Evolutionary conservation across 2,113 vertebrate genomes (phyloP), one percentile per base, ranked within the genome.

Genomic region (Scomber japonicus): DNA sequence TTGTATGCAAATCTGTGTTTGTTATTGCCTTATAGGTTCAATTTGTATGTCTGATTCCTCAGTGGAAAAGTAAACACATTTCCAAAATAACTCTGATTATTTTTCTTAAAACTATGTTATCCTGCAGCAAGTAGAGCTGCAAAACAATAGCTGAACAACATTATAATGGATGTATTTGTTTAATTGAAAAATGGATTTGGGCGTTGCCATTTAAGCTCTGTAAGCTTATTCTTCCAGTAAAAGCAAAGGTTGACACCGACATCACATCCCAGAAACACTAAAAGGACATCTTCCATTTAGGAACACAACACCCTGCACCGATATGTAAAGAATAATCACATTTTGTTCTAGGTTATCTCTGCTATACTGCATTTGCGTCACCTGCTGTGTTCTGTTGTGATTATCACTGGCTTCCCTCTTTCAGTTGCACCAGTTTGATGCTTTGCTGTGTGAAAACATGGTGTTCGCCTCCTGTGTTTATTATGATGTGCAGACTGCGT

Each of bases 401-500:
- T 81, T 15, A 71, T 62, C 19, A 0, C 40, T 17, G 44, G 27
- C 63, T 65, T 49, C 63, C 44, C 50, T 56, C 63, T 17, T 16
- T 45, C 63, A 19, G 27, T 21, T n/a, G 80, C 49, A 64, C 31
- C 79, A 35, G 73, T 76, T 35, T 48, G n/a, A 16, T 78, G 44
- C 60, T 45, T 2, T 4, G 62, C 73, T 15, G 84, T 64, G 60
- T 65, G 69, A 88, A 94, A 83, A 84, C 87, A 74, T 2, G 7
- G 71, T 9, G 82, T 76, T 81, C 50, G 3, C 69, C 73, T 74
- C 49, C 6, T 75, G 77, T 92, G 80, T 93, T 89, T 94, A 90
- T 93, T 93, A 94, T 93, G 91, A 81, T 87, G 88, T 89, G 83
- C 90, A 83, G 81, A 85, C 81, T 80, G 89, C 83, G 83, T 92